Evolutionary conservation across 2,888 invertebrate genomes (phyloP).

Genomic region (Invenusta paracnida): DNA sequence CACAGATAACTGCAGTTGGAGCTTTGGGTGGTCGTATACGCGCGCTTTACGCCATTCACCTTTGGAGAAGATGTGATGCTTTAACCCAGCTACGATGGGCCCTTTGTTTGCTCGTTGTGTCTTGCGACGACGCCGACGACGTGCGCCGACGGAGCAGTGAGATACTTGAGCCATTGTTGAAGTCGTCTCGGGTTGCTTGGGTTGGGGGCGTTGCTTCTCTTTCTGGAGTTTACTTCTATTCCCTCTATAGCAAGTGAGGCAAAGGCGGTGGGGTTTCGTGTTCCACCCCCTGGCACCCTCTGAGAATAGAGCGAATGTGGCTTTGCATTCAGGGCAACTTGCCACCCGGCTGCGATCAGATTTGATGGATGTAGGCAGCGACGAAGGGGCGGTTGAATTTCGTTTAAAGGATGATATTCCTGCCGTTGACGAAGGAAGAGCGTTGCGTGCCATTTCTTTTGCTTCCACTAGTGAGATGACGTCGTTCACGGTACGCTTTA

Average conservation of each 20-base stretch:
- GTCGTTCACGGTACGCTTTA: not conserved
- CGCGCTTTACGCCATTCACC: not conserved
- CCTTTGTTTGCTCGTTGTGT: not conserved
- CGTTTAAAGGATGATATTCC: constrained; percentile 9
- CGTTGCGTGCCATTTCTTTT: constrained; percentile 37
- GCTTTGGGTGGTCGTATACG: not conserved
- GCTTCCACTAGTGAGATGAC: constrained; percentile 18
- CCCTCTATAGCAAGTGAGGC: not conserved
- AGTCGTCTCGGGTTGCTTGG: constrained; percentile 12
- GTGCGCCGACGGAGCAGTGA: not conserved
- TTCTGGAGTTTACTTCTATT: constrained; percentile 23
- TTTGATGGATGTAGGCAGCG: not conserved
- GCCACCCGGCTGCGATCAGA: not conserved
- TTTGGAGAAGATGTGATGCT: constrained; percentile 14
- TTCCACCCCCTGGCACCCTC: not conserved
- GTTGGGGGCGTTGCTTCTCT: constrained; percentile 1
- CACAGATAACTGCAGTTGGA: not conserved
- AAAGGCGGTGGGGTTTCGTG: not conserved
- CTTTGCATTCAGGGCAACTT: not conserved
- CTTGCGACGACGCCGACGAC: not conserved
- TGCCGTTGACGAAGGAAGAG: constrained; percentile 31
- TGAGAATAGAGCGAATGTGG: not conserved
- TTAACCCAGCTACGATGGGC: constrained; percentile 9
- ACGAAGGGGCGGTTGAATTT: not conserved
- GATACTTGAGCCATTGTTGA: constrained; percentile 22